Conservation (phyloP, 2,888 invertebrate genomes). For the Melieria picta region DNA sequence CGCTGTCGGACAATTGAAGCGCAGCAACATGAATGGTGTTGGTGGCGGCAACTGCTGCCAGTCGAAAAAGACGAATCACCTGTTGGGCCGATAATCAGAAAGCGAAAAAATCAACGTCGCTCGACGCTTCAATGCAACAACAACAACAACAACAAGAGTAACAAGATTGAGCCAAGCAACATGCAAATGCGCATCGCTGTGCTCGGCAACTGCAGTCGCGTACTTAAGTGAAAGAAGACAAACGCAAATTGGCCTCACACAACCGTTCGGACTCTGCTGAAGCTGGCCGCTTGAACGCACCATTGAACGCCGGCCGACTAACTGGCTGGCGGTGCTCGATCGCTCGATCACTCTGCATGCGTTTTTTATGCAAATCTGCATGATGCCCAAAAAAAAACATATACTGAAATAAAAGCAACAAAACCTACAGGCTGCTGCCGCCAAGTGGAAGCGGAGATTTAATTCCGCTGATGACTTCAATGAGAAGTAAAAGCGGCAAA, state of each 20-base stretch:
- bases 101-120: too few relatives aligned
- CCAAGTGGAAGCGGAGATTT: too few relatives aligned
- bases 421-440: too few relatives aligned
- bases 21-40: too few relatives aligned
- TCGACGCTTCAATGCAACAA: too few relatives aligned
- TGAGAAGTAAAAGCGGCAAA: neutral
- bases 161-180: neutral
- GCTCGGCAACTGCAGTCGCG: too few relatives aligned
- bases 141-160: neutral
- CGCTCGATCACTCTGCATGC: neutral
- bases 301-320: neutral
- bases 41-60: too few relatives aligned
- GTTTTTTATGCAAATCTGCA: neutral
- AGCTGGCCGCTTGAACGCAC: neutral
- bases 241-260: slow-evolving; percentile 10
- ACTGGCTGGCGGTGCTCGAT: neutral
- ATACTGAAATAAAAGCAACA: neutral
- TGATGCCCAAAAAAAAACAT: neutral
- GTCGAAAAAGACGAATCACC: too few relatives aligned
- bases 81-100: too few relatives aligned
- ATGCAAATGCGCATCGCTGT: too few relatives aligned
- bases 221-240: neutral
- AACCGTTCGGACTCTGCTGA: neutral
- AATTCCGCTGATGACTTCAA: neutral
- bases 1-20: too few relatives aligned